These are phyloP conservation scores for Agrochola litura DNA, from an alignment of 2,888 invertebrate species.

Conservation along the genomic window DNA sequence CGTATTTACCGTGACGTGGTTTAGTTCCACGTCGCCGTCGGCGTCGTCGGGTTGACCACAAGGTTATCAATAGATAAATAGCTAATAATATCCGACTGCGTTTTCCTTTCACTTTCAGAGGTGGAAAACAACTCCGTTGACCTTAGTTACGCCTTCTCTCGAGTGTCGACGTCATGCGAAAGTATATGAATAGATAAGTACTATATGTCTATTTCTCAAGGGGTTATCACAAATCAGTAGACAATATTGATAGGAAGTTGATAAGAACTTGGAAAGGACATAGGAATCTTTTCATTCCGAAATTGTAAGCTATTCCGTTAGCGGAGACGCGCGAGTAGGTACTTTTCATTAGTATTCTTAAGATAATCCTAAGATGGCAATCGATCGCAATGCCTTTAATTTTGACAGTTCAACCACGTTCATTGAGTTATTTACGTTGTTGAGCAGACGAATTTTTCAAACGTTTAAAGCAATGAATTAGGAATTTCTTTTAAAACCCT, in stretches of 20 bases:
- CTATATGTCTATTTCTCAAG: background rate
- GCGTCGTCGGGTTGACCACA: conserved; percentile 16
- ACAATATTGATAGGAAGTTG: background rate
- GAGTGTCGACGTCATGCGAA: conserved; percentile 13
- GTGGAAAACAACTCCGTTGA: conserved; percentile 20
- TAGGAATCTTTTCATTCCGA: background rate
- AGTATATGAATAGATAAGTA: background rate
- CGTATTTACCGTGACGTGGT: conserved; percentile 33
- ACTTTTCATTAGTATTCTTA: background rate
- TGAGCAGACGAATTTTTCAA: too few species aligned
- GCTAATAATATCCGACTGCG: conserved; percentile 27
- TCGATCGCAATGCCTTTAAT: too few species aligned
- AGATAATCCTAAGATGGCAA: too few species aligned
- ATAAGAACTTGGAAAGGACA: background rate
- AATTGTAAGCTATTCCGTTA: background rate
- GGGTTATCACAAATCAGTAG: background rate
- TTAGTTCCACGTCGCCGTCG: conserved; percentile 2
- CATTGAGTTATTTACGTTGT: too few species aligned
- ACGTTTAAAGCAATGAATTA: too few species aligned
- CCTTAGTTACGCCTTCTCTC: conserved; percentile 14
- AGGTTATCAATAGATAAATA: conserved; percentile 48
- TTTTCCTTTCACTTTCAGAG: conserved; percentile 53
- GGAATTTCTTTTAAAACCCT: too few species aligned
- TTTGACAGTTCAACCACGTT: too few species aligned
- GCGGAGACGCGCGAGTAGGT: background rate